phyloP scores from a whole-genome alignment of 2,888 invertebrate genomes.

The Sericinus montela region DNA sequence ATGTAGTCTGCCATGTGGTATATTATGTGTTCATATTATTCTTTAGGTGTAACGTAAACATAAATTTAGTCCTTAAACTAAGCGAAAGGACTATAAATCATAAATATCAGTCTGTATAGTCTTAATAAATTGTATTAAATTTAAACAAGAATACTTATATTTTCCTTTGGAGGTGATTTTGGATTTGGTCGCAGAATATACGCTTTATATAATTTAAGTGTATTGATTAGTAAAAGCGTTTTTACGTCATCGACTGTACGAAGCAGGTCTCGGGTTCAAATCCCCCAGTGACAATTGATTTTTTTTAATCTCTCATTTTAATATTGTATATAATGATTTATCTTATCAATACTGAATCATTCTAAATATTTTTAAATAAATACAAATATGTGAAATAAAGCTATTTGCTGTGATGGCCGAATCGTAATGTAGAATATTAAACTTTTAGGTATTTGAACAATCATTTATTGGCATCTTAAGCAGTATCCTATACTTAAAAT shows the following conservation, averaged over 20 bases:
- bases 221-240: too few relatives aligned
- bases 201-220: conserved; percentile 1
- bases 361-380: not conserved
- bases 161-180: not conserved
- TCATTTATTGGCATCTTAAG: too few relatives aligned
- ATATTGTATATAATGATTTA: too few relatives aligned
- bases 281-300: too few relatives aligned
- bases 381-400: not conserved
- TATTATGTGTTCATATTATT: conserved; percentile 21
- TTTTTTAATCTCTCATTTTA: too few relatives aligned
- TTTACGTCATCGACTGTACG: too few relatives aligned
- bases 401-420: conserved; percentile 7
- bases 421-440: not conserved
- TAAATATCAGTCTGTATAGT: conserved; percentile 18
- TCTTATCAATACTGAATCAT: not conserved
- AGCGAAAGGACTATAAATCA: conserved; percentile 5
- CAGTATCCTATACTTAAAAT: too few relatives aligned
- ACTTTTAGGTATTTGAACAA: not conserved
- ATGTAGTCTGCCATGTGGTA: conserved; percentile 16
- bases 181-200: not conserved
- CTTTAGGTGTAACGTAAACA: conserved; percentile 15
- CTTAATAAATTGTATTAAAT: not conserved
- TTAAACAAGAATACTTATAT: not conserved
- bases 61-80: conserved; percentile 17
- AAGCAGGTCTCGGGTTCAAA: too few relatives aligned